These are phyloP conservation scores for Sebastes kiyomatsui DNA, from an alignment of 2,797 vertebrate genomes.

Conservation along the genomic window DNA sequence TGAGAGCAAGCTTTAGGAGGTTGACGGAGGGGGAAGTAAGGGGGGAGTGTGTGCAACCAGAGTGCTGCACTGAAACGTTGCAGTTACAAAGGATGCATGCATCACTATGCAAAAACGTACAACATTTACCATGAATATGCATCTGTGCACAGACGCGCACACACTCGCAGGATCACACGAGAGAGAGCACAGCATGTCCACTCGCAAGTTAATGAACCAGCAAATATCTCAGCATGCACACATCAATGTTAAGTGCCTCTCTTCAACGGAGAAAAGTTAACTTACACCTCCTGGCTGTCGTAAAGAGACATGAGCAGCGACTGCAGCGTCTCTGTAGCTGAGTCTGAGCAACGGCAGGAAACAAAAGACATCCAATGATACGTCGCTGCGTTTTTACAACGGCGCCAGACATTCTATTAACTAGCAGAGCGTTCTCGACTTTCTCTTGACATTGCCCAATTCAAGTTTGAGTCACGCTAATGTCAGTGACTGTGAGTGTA, in stretches of 20 bases:
- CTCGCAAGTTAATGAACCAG: constrained; percentile 57
- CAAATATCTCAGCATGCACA: constrained; percentile 53
- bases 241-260: constrained; percentile 49
- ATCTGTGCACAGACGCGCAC: not conserved
- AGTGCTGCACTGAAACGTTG: constrained; percentile 9
- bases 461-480: constrained; percentile 56
- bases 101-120: constrained; percentile 2
- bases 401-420: constrained; percentile 46
- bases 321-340: constrained; percentile 1
- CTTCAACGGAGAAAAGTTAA: constrained; percentile 46
- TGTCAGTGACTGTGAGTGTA: constrained; percentile 47
- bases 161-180: not conserved
- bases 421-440: constrained; percentile 59
- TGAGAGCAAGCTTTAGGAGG: constrained; percentile 26
- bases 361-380: constrained; percentile 5
- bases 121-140: constrained; percentile 33
- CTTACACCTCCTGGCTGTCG: constrained; percentile 34
- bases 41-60: not conserved
- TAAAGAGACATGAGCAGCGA: not conserved
- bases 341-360: not conserved
- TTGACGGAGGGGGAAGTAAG: not conserved
- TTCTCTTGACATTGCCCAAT: constrained; percentile 67
- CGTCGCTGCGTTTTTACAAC: constrained; percentile 28
- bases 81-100: not conserved
- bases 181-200: constrained; percentile 47